Evolutionary conservation across 1,140 invertebrate species (phyloP).

Genomic region (Ditylenchus dipsaci): DNA sequence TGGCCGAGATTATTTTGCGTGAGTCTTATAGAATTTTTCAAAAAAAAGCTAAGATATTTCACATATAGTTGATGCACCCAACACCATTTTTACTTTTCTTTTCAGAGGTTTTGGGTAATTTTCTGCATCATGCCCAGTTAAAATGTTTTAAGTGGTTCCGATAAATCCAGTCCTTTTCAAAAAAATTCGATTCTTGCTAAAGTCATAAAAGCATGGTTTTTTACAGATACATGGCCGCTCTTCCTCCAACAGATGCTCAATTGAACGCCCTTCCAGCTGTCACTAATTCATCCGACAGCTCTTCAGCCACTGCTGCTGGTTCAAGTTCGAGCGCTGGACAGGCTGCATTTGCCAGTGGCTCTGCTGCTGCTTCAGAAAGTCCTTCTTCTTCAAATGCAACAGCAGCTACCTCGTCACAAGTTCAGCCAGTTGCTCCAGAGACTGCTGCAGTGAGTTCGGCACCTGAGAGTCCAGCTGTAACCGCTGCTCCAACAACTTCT

Average conservation of each 20-base stretch:
- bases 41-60: background rate
- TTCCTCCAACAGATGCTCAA: conserved; percentile 43
- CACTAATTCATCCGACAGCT: background rate
- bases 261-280: conserved; percentile 11
- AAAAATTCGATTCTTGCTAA: too few relatives aligned
- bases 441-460: background rate
- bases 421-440: background rate
- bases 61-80: conserved; percentile 2
- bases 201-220: too few relatives aligned
- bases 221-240: conserved; percentile 33
- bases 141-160: too few relatives aligned
- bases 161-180: too few relatives aligned
- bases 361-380: background rate
- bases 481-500: background rate
- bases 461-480: background rate
- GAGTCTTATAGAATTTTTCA: conserved; percentile 9
- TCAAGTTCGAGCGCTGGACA: background rate
- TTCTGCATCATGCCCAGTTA: too few relatives aligned
- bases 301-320: background rate
- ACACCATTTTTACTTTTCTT: too few relatives aligned
- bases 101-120: too few relatives aligned
- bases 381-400: background rate
- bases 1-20: conserved; percentile 45
- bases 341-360: background rate
- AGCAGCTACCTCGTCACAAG: background rate